Percentiles rank a stretch among this genome's conserved stretches.
These are phyloP conservation scores for Entomobrya multifasciata DNA, from an alignment of 2,888 invertebrate genomes.

Conservation along the genomic window DNA sequence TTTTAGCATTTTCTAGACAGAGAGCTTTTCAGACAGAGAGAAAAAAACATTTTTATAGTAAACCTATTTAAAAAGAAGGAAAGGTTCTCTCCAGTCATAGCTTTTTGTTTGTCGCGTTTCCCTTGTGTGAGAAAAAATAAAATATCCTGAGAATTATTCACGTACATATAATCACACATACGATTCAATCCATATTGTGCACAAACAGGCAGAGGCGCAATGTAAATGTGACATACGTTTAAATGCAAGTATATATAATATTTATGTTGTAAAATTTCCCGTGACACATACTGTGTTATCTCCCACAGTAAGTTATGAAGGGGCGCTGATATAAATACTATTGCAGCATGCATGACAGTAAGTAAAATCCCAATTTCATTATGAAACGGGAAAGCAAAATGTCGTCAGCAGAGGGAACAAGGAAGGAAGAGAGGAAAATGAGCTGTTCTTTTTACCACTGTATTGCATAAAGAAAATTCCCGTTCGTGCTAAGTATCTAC, in stretches of 20 bases:
- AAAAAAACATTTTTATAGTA: no score
- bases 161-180: not conserved
- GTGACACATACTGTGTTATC: constrained; percentile 39
- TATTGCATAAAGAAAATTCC: not conserved
- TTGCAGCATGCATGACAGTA: not conserved
- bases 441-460: constrained; percentile 49
- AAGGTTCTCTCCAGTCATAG: no score
- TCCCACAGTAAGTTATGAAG: constrained; percentile 3
- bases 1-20: constrained; percentile 27
- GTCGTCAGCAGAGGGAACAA: constrained; percentile 34
- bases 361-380: constrained; percentile 60
- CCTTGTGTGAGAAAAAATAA: constrained; percentile 51
- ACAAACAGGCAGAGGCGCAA: not conserved
- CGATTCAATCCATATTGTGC: constrained; percentile 17
- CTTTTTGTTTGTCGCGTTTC: constrained; percentile 7
- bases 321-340: constrained; percentile 44
- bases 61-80: no score
- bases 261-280: constrained; percentile 53
- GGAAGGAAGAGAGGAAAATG: constrained; percentile 54
- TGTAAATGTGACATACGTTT: constrained; percentile 9
- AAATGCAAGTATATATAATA: not conserved
- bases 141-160: constrained; percentile 52
- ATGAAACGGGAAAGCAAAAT: constrained; percentile 23
- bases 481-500: not conserved
- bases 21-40: not conserved